A percentile compares a stretch with the other conserved stretches of the same genome.
Evolutionary conservation across 2,888 invertebrate species (phyloP).

Genomic region (Masnerella sp.): DNA sequence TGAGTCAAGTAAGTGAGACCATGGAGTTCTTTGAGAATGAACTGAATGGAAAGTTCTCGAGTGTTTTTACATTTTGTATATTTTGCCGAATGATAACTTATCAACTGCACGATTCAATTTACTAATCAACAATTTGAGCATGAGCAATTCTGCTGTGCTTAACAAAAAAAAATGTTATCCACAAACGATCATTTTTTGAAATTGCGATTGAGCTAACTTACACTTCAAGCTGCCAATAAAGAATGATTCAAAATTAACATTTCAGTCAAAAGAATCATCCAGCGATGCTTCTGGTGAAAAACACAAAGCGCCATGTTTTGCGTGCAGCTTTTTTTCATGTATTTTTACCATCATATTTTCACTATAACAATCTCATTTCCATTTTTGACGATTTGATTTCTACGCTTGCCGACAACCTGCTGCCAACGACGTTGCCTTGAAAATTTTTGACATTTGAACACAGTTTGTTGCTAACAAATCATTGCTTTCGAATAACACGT

Average conservation of each 20-base stretch:
- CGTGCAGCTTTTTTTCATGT: conserved; percentile 4
- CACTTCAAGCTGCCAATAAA: too few species aligned
- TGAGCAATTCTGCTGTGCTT: conserved; percentile 50
- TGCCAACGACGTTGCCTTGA: conserved; percentile 7
- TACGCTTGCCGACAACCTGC: conserved; percentile 35
- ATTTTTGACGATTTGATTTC: conserved; percentile 9
- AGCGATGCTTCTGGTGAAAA: too few species aligned
- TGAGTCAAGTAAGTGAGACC: conserved; percentile 76
- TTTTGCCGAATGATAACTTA: conserved; percentile 60
- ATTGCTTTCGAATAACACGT: conserved; percentile 13
- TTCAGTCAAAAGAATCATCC: too few species aligned
- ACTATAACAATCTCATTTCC: too few species aligned
- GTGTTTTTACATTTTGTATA: conserved; percentile 62
- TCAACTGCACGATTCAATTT: conserved; percentile 40
- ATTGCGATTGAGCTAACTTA: background rate
- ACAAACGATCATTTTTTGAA: conserved; percentile 18
- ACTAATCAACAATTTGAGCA: conserved; percentile 48
- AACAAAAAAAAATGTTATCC: too few species aligned
- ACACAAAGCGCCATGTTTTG: too few species aligned
- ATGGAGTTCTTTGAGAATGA: conserved; percentile 69
- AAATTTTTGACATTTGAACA: conserved; percentile 2
- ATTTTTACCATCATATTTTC: conserved; percentile 16
- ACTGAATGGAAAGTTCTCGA: conserved; percentile 68
- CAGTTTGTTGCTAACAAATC: conserved; percentile 13
- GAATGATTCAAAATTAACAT: too few species aligned